A percentile compares a stretch with the other conserved stretches of the same genome.
Evolutionary conservation across 2,797 vertebrate genomes (phyloP).

Genomic region (Sparus aurata): DNA sequence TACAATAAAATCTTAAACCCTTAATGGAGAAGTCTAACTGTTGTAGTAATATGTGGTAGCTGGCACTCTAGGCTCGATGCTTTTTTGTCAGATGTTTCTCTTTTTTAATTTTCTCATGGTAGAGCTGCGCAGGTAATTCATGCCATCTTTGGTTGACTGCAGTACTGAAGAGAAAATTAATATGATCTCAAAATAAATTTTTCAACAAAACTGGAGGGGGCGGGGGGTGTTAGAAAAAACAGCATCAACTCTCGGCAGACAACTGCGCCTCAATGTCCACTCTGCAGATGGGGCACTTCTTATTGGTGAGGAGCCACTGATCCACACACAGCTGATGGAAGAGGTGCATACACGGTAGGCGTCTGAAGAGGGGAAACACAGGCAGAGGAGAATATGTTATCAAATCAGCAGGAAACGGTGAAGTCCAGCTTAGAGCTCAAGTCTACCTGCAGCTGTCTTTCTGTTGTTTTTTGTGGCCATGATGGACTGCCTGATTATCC

Average conservation of each 20-base stretch:
- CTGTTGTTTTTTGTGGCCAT: neutral
- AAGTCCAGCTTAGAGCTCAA: neutral
- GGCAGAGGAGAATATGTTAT: neutral
- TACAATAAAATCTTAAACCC: slow-evolving; percentile 96
- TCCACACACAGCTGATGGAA: slow-evolving; percentile 99
- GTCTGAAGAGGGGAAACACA: slow-evolving; percentile 81
- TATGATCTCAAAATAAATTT: slow-evolving; percentile 85
- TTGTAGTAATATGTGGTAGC: slow-evolving; percentile 96
- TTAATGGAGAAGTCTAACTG: slow-evolving; percentile 94
- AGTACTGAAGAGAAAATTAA: slow-evolving; percentile 93
- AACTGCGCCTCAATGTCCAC: slow-evolving; percentile 99
- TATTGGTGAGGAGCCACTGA: slow-evolving; percentile 99
- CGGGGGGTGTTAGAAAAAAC: slow-evolving; percentile 82
- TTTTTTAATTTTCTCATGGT: slow-evolving; percentile 74
- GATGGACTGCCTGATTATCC: neutral
- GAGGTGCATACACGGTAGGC: slow-evolving; percentile 99
- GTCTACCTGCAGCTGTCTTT: neutral
- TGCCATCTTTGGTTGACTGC: slow-evolving; percentile 99
- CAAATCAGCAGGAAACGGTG: neutral
- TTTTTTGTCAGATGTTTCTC: slow-evolving; percentile 81
- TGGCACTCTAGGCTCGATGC: slow-evolving; percentile 93
- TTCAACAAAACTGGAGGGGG: slow-evolving; percentile 78
- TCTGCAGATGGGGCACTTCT: slow-evolving; percentile 99
- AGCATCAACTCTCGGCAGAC: slow-evolving; percentile 98
- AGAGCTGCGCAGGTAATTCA: slow-evolving; percentile 95